Evolutionary conservation across 2,113 vertebrate species (phyloP).

Genomic region (Girardinichthys multiradiatus): DNA sequence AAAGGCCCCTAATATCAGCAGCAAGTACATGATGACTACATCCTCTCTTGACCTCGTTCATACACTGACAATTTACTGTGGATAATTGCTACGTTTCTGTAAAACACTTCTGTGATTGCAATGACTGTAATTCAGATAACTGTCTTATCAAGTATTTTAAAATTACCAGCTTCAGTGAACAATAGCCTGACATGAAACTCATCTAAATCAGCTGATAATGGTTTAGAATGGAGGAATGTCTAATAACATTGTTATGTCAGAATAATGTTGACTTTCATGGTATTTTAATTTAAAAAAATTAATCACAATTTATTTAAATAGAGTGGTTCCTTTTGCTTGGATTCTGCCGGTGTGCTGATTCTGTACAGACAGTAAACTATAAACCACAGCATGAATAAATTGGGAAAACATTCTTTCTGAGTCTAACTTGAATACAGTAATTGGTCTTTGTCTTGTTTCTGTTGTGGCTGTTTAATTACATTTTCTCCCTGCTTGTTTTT

Average conservation of each 20-base stretch:
- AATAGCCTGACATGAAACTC: not conserved
- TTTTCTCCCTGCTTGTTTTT: slow-evolving; percentile 34
- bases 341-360: not conserved
- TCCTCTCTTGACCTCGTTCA: slow-evolving; percentile 36
- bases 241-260: not conserved
- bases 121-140: slow-evolving; percentile 18
- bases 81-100: slow-evolving; percentile 33
- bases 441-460: slow-evolving; percentile 51
- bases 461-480: slow-evolving; percentile 57
- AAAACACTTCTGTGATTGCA: slow-evolving; percentile 17
- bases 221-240: not conserved
- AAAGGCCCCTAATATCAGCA: slow-evolving; percentile 34
- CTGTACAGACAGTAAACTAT: too few relatives aligned
- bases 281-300: not conserved
- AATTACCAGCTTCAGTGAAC: slow-evolving; percentile 5
- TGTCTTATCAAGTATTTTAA: slow-evolving; percentile 3
- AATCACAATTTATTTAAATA: not conserved
- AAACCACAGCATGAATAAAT: not conserved
- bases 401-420: not conserved
- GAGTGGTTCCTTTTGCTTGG: not conserved
- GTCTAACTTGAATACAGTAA: slow-evolving; percentile 50
- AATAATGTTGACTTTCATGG: not conserved
- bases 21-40: slow-evolving; percentile 40
- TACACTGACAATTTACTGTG: slow-evolving; percentile 6
- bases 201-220: not conserved